phyloP scores from a whole-genome alignment of 2,113 vertebrate species.

The Rynchops niger region DNA sequence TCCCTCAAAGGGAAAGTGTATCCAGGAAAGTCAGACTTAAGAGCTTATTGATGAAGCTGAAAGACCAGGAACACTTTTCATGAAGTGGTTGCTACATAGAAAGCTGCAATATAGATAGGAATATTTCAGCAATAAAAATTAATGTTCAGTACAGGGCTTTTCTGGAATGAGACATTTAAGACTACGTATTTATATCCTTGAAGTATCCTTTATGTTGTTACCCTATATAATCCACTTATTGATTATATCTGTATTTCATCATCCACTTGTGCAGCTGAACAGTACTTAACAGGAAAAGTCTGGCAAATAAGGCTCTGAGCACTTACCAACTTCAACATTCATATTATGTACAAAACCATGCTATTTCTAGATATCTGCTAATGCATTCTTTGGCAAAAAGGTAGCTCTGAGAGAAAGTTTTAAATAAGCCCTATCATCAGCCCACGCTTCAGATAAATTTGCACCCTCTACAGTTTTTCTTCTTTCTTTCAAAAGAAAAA shows the following conservation, averaged over 20 bases:
- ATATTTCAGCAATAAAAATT: background rate
- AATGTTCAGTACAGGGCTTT: background rate
- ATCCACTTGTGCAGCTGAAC: background rate
- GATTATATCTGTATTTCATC: background rate
- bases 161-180: background rate
- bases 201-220: background rate
- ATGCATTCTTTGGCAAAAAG: slow-evolving; percentile 17
- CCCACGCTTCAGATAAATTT: background rate
- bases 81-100: background rate
- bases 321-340: background rate
- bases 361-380: slow-evolving; percentile 30
- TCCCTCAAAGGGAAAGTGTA: background rate
- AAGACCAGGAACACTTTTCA: background rate
- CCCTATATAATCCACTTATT: background rate
- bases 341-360: background rate
- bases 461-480: background rate
- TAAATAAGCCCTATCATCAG: background rate
- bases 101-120: background rate
- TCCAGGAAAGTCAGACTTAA: background rate
- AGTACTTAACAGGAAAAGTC: background rate
- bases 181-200: background rate
- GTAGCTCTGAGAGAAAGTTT: slow-evolving; percentile 16
- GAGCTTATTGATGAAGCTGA: background rate
- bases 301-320: background rate
- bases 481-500: background rate